Conservation (phyloP, 1,140 invertebrate species). For the Euglossa dilemma region DNA sequence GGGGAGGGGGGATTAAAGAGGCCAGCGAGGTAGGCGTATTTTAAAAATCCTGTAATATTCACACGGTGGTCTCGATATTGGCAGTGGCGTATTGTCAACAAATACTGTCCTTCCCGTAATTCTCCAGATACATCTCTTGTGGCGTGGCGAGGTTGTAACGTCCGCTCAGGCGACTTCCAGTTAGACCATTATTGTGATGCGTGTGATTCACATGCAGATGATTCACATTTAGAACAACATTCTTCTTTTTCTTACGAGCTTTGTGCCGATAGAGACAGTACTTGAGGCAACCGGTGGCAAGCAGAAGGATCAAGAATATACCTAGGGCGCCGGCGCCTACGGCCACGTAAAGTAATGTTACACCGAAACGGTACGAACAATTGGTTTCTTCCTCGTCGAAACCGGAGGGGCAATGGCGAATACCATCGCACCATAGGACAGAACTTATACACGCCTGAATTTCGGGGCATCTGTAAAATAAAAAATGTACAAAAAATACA, state of each 20-base stretch:
- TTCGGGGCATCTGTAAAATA: slow-evolving; percentile 85
- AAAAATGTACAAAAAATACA: not conserved
- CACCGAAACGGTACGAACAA: slow-evolving; percentile 87
- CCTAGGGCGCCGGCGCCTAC: slow-evolving; percentile 84
- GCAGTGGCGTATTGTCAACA: slow-evolving; percentile 88
- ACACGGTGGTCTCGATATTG: slow-evolving; percentile 86
- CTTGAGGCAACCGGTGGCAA: slow-evolving; percentile 86
- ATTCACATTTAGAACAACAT: slow-evolving; percentile 83
- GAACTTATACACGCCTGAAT: slow-evolving; percentile 89
- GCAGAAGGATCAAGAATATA: slow-evolving; percentile 83
- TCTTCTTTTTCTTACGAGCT: slow-evolving; percentile 85
- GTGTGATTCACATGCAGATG: slow-evolving; percentile 85
- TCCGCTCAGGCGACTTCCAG: slow-evolving; percentile 74
- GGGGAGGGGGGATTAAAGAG: slow-evolving; percentile 10
- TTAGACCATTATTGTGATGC: slow-evolving; percentile 80
- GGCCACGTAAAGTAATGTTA: slow-evolving; percentile 86
- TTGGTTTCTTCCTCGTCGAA: slow-evolving; percentile 88
- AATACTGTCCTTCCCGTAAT: slow-evolving; percentile 87
- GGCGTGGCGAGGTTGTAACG: slow-evolving; percentile 82
- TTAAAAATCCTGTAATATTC: slow-evolving; percentile 74
- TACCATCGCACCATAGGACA: slow-evolving; percentile 89
- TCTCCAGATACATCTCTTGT: slow-evolving; percentile 84
- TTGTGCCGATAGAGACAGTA: slow-evolving; percentile 84
- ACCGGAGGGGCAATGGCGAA: slow-evolving; percentile 88
- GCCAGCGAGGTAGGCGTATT: slow-evolving; percentile 65